A percentile compares a stretch with the other conserved stretches of the same genome.
phyloP scores from a whole-genome alignment of 2,888 invertebrate species.

The Troides helena region DNA sequence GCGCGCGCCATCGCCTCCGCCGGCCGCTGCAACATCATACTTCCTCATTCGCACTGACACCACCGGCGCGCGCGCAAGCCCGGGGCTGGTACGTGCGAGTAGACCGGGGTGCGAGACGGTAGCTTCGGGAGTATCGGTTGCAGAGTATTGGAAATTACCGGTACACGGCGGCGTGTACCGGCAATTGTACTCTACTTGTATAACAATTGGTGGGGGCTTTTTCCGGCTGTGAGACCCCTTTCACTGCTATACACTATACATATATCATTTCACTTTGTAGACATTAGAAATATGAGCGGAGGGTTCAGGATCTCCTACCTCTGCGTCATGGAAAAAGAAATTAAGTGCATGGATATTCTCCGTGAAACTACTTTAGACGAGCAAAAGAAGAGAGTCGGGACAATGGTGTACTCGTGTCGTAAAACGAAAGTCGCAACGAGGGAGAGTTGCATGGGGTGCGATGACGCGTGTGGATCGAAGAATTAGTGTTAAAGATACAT shows the following conservation, averaged over 20 bases:
- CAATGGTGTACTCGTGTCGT: neutral
- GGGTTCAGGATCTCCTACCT: too few relatives aligned
- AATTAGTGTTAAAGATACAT: constrained; percentile 62
- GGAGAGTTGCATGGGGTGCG: neutral
- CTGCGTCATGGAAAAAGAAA: too few relatives aligned
- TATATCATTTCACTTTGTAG: too few relatives aligned
- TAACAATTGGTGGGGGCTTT: too few relatives aligned
- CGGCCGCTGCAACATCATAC: constrained; percentile 81
- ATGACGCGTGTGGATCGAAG: neutral
- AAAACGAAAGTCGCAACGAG: neutral
- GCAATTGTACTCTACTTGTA: too few relatives aligned
- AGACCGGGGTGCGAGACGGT: too few relatives aligned
- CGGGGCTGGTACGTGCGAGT: neutral
- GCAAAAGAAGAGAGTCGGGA: neutral
- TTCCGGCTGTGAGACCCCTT: too few relatives aligned
- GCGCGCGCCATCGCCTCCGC: constrained; percentile 90
- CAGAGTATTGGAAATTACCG: neutral
- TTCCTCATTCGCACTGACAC: constrained; percentile 44
- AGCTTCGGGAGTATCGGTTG: too few relatives aligned
- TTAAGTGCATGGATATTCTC: too few relatives aligned
- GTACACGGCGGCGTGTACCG: neutral
- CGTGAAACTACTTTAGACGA: neutral
- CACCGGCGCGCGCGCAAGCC: neutral
- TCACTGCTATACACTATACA: too few relatives aligned
- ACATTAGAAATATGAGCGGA: too few relatives aligned